Evolutionary conservation across 2,888 invertebrate species (phyloP).

Genomic region (Andrena haemorrhoa): DNA sequence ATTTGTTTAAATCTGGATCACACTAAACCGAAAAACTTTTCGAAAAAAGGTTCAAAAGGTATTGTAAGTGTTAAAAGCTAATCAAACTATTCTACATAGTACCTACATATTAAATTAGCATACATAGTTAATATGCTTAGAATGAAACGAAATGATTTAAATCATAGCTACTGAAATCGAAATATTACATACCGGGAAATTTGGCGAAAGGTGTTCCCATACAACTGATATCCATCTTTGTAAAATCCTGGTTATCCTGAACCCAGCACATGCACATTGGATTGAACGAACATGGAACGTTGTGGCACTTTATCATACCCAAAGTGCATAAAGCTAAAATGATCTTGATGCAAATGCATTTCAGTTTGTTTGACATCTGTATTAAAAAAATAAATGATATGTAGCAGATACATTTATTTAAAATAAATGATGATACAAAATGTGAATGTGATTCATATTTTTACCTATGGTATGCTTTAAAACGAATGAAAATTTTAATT

Average conservation of each 20-base stretch:
- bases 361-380: constrained; percentile 54
- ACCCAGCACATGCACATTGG: constrained; percentile 90
- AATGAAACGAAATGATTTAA: too few species aligned
- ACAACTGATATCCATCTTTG: constrained; percentile 87
- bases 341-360: constrained; percentile 19
- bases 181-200: constrained; percentile 88
- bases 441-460: not conserved
- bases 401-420: not conserved
- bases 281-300: constrained; percentile 89
- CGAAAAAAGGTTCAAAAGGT: too few species aligned
- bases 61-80: too few species aligned
- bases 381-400: not conserved
- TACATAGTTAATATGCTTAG: not conserved
- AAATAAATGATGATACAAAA: not conserved
- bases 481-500: not conserved
- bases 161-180: not conserved
- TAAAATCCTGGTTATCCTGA: constrained; percentile 85
- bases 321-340: constrained; percentile 38
- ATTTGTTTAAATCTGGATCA: too few species aligned
- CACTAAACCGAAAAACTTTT: too few species aligned
- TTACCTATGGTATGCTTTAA: too few species aligned
- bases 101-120: not conserved
- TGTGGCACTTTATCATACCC: constrained; percentile 67
- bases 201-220: constrained; percentile 90
- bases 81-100: too few species aligned